Evolutionary conservation across 2,888 invertebrate genomes (phyloP), one percentile per base, ranked within the genome.

Genomic region (Eurytoma adleriae): DNA sequence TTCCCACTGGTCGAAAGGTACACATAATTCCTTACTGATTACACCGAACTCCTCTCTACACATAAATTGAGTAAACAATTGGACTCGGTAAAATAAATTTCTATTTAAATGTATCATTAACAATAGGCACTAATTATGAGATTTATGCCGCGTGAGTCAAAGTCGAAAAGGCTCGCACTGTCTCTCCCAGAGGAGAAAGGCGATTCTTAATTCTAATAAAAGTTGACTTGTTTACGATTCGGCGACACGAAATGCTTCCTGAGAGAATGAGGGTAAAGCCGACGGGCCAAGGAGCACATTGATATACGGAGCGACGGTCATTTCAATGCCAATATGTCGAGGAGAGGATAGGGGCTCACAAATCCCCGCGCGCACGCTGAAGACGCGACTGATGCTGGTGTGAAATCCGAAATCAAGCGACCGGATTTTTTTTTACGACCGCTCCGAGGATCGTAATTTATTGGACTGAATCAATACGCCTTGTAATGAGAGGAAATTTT

Each of bases 91-190:
- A 27, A 57, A 59, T 56, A 66, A 61, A 14, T 30, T 48, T 48
- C n/a, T 54, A 66, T 75, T 62, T 27, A 71, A 78, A 50, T 79
- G 74, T 54, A 72, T 78, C 67, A 67, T 67, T 67, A 79, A 48
- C 16, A 54, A 56, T 2, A 13, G 24, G 62, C 30, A 16, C 30
- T 68, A 73, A 79, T 14, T 59, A 66, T 2, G 50, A 24, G 52
- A 74, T 62, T 79, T 70, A 75, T 79, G 57, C 82, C 83, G 82
- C 83, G 86, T 85, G 86, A 85, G 84, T 83, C 84, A 76, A 84
- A 79, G 83, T 80, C 83, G 82, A 80, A 80, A 78, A 79, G 48
- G 30, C 50, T 66, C 20, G 3, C 70, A 40, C 24, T 68, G 54
- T 71, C 27, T 2, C 14, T 70, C 68, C 68, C 62, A 59, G 20